Evolutionary conservation across 2,113 vertebrate genomes (phyloP), one percentile per base, ranked within the genome.

Genomic region (Sisor rabdophorus): DNA sequence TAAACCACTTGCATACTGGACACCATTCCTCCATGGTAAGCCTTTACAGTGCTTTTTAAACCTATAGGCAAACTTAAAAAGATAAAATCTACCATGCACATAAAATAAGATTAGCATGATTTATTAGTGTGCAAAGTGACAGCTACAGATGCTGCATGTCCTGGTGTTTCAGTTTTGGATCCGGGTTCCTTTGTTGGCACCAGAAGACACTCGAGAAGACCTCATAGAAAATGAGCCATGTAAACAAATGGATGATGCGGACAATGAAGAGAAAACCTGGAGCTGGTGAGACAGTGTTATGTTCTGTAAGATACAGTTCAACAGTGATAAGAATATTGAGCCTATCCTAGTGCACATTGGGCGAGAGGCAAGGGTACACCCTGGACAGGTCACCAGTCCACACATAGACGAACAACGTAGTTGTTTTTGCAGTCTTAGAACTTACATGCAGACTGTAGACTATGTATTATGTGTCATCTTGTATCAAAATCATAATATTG

Each of bases 1-100:
- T 95, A 30, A 95, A 94, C 84, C 95, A 97, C 87, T 92, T 96
- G 84, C 93, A 94, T 64, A 95, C 91, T 8, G 94, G 95, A 69
- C 95, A 97, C 83, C 95, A 97, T 84, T 93, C 94, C 59, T 94
- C 93, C 79, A 94, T 95, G 88, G 95, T 96, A 92, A 80, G 74
- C 85, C 78, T 28, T 71, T 54, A 47, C n/a, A 11, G 30, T 47
- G 70, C 17, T 24, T n/a, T 13, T 47, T 47, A 28, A 26, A 60
- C 22, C n/a, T 20, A 28, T 20, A 28, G 11, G 5, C 26, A 28
- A 5, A 3, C 28, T 58, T 28, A 12, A 13, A 22, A 30, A 9
- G 20, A 17, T 15, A 32, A 10, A 54, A 44, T 44, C 8, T 10
- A 4, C 40, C 15, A 30, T 17, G 16, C 56, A 11, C 56, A 16